A percentile compares a stretch with the other conserved stretches of the same genome.
Evolutionary conservation across 2,113 vertebrate species (phyloP).

Genomic region (Hydrochoerus hydrochaeris): DNA sequence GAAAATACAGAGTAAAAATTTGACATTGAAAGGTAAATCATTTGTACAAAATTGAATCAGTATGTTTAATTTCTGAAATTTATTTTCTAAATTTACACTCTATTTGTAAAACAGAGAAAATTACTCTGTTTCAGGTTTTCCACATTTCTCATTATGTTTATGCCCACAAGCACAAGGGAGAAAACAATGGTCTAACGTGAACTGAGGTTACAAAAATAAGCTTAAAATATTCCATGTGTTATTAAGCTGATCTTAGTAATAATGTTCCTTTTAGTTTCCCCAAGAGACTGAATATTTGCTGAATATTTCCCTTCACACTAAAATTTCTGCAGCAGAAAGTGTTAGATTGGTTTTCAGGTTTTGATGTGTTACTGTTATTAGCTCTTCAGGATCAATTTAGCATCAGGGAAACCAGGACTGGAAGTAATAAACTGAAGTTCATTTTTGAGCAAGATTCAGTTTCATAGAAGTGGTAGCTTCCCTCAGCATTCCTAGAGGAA

Average conservation of each 20-base stretch:
- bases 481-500: neutral
- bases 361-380: neutral
- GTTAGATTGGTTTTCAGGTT: neutral
- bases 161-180: neutral
- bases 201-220: neutral
- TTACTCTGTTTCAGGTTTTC: neutral
- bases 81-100: neutral
- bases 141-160: conserved; percentile 6
- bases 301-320: neutral
- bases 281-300: neutral
- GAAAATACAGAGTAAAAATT: neutral
- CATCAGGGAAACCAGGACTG: neutral
- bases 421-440: neutral
- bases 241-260: neutral
- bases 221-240: neutral
- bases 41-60: neutral
- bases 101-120: neutral
- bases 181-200: neutral
- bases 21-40: neutral
- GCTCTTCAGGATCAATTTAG: neutral
- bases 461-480: neutral
- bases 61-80: neutral
- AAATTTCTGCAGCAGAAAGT: neutral
- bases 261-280: neutral
- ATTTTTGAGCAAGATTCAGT: neutral